Evolutionary conservation across 2,113 vertebrate species (phyloP).

Genomic region (Thryonomys swinderianus): DNA sequence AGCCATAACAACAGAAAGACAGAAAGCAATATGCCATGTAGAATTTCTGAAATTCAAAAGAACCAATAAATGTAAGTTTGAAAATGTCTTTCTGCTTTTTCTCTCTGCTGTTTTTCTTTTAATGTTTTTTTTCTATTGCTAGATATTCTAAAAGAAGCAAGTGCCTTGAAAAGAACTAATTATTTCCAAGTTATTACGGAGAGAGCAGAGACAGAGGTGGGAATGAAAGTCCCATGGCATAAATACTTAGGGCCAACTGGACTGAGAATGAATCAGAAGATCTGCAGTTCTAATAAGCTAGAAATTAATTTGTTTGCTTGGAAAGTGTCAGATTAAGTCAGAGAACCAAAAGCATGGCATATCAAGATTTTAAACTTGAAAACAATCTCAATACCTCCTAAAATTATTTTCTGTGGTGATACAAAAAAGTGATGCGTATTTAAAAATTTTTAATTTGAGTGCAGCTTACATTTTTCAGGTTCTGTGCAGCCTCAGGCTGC

Average conservation of each 20-base stretch:
- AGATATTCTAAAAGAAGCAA: conserved; percentile 31
- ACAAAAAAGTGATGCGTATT: not conserved
- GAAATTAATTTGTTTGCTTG: conserved; percentile 18
- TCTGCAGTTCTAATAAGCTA: not conserved
- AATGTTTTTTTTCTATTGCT: not conserved
- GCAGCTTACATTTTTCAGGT: conserved; percentile 47
- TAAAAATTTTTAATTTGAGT: not conserved
- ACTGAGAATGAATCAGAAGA: not conserved
- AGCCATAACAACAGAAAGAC: not conserved
- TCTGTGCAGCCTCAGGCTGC: not conserved
- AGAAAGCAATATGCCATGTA: not conserved
- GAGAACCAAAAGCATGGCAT: not conserved
- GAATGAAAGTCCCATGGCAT: not conserved
- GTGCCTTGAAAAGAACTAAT: not conserved
- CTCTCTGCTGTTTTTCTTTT: not conserved
- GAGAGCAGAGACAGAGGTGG: not conserved
- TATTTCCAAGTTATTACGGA: not conserved
- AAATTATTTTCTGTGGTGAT: conserved; percentile 42
- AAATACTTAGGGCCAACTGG: not conserved
- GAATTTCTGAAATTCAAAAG: conserved; percentile 8
- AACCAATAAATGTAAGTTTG: conserved; percentile 18
- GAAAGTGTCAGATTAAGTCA: conserved; percentile 20
- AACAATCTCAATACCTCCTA: not conserved
- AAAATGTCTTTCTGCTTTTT: not conserved
- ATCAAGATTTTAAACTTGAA: conserved; percentile 27